Percentiles rank a stretch among this genome's conserved stretches.
Conservation (phyloP, 1,140 invertebrate species). For the Pteromalus puparum region DNA sequence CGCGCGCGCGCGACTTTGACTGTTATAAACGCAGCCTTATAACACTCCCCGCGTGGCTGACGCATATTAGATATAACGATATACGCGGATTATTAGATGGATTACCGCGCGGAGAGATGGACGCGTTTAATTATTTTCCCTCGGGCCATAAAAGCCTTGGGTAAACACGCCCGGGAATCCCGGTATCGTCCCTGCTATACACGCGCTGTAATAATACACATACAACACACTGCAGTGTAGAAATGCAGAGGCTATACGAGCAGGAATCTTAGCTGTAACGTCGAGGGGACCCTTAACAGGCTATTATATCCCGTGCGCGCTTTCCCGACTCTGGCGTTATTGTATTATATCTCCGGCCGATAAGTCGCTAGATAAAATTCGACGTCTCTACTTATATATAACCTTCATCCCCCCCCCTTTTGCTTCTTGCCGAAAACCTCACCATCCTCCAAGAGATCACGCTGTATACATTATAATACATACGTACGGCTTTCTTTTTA, state of each 20-base stretch:
- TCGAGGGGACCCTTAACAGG: slow-evolving; percentile 59
- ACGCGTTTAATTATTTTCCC: slow-evolving; percentile 63
- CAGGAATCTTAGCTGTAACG: background rate
- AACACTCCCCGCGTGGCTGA: background rate
- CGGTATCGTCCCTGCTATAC: background rate
- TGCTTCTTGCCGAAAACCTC: slow-evolving; percentile 22
- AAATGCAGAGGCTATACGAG: slow-evolving; percentile 32
- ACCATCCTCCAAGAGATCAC: too few relatives aligned
- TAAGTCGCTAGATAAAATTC: slow-evolving; percentile 64
- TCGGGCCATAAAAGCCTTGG: slow-evolving; percentile 53
- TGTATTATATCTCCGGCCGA: slow-evolving; percentile 60
- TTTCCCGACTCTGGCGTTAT: slow-evolving; percentile 62
- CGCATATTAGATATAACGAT: slow-evolving; percentile 48
- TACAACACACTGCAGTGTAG: background rate
- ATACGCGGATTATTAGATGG: slow-evolving; percentile 51
- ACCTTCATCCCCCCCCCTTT: background rate
- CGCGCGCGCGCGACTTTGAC: background rate
- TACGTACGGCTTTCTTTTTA: slow-evolving; percentile 19
- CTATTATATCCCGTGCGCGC: slow-evolving; percentile 55
- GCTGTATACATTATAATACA: too few relatives aligned
- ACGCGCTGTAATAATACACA: background rate
- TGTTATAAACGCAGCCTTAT: background rate
- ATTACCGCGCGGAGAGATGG: slow-evolving; percentile 35
- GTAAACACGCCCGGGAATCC: slow-evolving; percentile 53
- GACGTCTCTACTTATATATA: slow-evolving; percentile 51